Percentiles rank a stretch among this genome's conserved stretches.
phyloP scores from a whole-genome alignment of 2,797 vertebrate genomes.

The Allobates femoralis region DNA sequence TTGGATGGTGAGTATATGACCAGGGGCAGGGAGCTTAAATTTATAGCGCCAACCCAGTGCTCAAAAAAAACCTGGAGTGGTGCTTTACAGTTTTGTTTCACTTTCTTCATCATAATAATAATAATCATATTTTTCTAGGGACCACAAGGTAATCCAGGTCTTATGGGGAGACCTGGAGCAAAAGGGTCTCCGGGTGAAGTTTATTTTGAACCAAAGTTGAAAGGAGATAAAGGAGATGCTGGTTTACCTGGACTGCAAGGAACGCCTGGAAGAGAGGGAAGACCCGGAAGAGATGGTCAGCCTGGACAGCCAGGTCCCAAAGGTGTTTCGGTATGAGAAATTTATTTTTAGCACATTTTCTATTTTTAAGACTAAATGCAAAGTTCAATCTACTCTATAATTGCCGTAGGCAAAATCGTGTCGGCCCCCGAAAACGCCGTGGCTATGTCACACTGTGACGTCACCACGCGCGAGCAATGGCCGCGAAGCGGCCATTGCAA shows the following conservation, averaged over 20 bases:
- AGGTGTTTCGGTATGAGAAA: conserved; percentile 83
- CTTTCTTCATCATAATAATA: not conserved
- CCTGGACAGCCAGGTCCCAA: conserved; percentile 85
- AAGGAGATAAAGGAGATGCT: conserved; percentile 89
- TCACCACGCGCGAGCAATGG: too few species aligned
- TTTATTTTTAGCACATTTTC: not conserved
- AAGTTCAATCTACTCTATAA: too few species aligned
- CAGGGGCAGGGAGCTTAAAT: too few species aligned
- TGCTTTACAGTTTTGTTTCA: not conserved
- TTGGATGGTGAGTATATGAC: too few species aligned
- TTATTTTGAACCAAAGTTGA: conserved; percentile 79
- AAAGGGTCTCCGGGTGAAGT: conserved; percentile 94
- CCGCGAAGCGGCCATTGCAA: too few species aligned
- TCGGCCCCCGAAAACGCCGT: too few species aligned
- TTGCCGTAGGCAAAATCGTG: too few species aligned
- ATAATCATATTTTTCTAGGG: conserved; percentile 77
- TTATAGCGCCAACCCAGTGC: too few species aligned
- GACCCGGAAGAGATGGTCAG: conserved; percentile 84
- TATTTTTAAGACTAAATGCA: not conserved
- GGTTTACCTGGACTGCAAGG: conserved; percentile 84
- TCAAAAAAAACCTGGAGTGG: too few species aligned
- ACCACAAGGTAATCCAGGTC: conserved; percentile 78
- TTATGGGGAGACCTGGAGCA: conserved; percentile 86
- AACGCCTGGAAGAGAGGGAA: conserved; percentile 82
- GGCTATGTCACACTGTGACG: too few species aligned